These are phyloP conservation scores for Prorops nasuta DNA, from an alignment of 1,140 invertebrate genomes.

Conservation along the genomic window DNA sequence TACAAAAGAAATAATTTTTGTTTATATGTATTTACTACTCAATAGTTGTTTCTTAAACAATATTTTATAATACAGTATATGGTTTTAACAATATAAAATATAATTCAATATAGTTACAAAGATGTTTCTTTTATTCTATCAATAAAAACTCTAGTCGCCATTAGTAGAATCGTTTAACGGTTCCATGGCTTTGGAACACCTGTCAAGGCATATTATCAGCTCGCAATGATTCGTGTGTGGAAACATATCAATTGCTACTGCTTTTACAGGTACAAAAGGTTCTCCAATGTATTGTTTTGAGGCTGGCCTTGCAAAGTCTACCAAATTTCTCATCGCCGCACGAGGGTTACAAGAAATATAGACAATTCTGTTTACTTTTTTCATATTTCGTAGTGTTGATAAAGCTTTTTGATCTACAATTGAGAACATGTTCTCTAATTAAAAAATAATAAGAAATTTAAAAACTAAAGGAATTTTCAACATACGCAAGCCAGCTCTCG, in stretches of 20 bases:
- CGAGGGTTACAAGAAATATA: slow-evolving; percentile 92
- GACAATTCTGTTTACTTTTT: slow-evolving; percentile 75
- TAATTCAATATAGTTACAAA: too few species aligned
- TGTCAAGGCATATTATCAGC: slow-evolving; percentile 80
- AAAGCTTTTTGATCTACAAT: slow-evolving; percentile 77
- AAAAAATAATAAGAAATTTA: slow-evolving; percentile 11
- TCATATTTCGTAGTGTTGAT: slow-evolving; percentile 71
- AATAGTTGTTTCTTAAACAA: too few species aligned
- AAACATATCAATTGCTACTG: slow-evolving; percentile 91
- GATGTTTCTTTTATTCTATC: too few species aligned
- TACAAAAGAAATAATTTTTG: too few species aligned
- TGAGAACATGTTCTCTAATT: too few species aligned
- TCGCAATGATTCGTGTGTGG: slow-evolving; percentile 90
- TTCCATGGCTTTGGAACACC: slow-evolving; percentile 47
- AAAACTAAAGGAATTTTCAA: slow-evolving; percentile 22
- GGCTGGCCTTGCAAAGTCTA: slow-evolving; percentile 76
- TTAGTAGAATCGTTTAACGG: too few species aligned
- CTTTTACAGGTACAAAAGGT: slow-evolving; percentile 77
- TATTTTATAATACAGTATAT: too few species aligned
- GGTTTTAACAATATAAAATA: too few species aligned
- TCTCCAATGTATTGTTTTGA: slow-evolving; percentile 81
- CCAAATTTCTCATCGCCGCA: slow-evolving; percentile 82
- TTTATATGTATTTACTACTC: too few species aligned
- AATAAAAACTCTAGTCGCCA: too few species aligned
- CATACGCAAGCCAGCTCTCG: slow-evolving; percentile 86